Conservation (phyloP, 2,888 invertebrate genomes). For the Leucozona laternaria region DNA sequence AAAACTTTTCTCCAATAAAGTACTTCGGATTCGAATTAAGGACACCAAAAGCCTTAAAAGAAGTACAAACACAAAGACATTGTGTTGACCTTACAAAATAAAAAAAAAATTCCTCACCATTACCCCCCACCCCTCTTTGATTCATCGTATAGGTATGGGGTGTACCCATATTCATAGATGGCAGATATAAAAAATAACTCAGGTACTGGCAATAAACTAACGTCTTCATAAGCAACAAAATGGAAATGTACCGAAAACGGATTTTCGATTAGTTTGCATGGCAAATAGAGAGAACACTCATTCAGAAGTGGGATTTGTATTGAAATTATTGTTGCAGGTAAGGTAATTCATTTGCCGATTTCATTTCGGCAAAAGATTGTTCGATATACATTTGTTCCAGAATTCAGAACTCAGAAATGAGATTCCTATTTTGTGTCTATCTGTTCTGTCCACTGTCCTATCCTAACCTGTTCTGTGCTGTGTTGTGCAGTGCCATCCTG, state of each 20-base stretch:
- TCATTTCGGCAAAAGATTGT: conserved; percentile 10
- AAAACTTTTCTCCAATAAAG: no score
- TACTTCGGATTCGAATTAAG: not conserved
- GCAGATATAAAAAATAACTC: not conserved
- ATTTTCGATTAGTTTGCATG: conserved; percentile 46
- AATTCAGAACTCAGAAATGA: conserved; percentile 8
- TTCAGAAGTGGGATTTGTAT: conserved; percentile 31
- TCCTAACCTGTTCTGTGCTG: not conserved
- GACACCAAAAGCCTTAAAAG: no score
- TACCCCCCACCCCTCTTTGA: no score
- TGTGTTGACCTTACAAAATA: no score
- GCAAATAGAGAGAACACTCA: conserved; percentile 1
- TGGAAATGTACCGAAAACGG: conserved; percentile 29
- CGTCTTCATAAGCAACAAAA: conserved; percentile 20
- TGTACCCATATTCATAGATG: not conserved
- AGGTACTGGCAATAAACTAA: not conserved
- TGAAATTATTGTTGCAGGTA: conserved; percentile 48
- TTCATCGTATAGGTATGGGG: no score
- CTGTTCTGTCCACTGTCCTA: not conserved
- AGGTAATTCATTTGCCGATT: conserved; percentile 59
- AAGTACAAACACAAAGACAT: no score
- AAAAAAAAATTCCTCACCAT: no score
- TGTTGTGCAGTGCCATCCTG: no score
- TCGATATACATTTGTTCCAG: not conserved
- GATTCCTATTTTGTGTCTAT: conserved; percentile 8